Base-by-base conservation (phyloP, 2,888 invertebrate species). In the Orthosia gothica region DNA sequence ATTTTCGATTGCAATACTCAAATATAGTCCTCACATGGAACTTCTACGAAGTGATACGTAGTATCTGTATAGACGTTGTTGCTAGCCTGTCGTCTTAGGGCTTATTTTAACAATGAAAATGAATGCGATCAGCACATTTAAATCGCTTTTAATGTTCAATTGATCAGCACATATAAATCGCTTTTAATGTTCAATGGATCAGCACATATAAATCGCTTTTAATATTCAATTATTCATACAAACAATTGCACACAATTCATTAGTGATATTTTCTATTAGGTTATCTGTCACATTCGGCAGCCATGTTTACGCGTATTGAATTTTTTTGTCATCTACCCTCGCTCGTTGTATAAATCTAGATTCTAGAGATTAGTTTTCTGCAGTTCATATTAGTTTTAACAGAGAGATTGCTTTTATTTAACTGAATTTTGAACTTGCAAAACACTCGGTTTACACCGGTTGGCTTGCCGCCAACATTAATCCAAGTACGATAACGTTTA, bases 11-110 rank as follows among this genome's bases (percentile, higher is more conserved):
- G 40, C 18, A 16, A 26, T 50, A 66, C 61, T 66, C 66, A 50
- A 66, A 82, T 77, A 47, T 76, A 76, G 40, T 76, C 79, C 82
- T 66, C 49, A 54, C 50, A 16, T 20, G 16, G 50, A 45, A 47
- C 20, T 64, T 68, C 40, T 62, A 23, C 13, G 59, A 81, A 70
- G 12, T 70, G 20, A 9, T n/a, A 15, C 40, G 16, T 20, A 13
- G 2, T 26, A n/a, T 23, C 47, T 57, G 5, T 0, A 13, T 13
- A 11, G 7, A 32, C 16, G 0, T 47, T 49, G 61, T 61, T 61
- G 32, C 23, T 40, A 75, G 3, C 40, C 23, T 3, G 7, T 13
- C 4, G 26, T 23, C 23, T 23, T 26, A n/a, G 12, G 18, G 18
- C 12, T 59, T 3, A 59, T 32, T 59, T n/a, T 18, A 13, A 13